Evolutionary conservation across 2,888 invertebrate genomes (phyloP).

Genomic region (Cheilosia pagana): DNA sequence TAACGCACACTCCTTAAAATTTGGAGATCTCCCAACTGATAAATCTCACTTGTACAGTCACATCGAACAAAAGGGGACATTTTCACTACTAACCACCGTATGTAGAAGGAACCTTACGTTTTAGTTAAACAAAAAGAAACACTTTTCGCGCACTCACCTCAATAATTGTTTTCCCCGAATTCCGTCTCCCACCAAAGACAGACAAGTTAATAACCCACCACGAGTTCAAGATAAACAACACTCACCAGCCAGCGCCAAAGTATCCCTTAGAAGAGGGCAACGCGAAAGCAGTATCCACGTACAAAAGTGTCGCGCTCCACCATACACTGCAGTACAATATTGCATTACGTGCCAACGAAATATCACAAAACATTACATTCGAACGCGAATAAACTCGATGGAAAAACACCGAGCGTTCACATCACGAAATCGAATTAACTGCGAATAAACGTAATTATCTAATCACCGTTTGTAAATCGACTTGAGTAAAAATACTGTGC

Average conservation of each 20-base stretch:
- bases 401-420: constrained; percentile 24
- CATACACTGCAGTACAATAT: constrained; percentile 9
- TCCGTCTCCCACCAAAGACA: not conserved
- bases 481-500: constrained; percentile 43
- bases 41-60: too few relatives aligned
- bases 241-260: constrained; percentile 28
- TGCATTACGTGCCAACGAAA: constrained; percentile 33
- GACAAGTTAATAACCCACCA: constrained; percentile 11
- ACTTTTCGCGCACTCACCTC: constrained; percentile 34
- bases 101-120: not conserved
- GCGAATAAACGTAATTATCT: constrained; percentile 71
- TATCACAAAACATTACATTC: constrained; percentile 6
- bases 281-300: constrained; percentile 40
- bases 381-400: constrained; percentile 12
- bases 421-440: constrained; percentile 65
- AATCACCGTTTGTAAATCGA: constrained; percentile 70
- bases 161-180: not conserved
- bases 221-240: constrained; percentile 34
- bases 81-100: not conserved
- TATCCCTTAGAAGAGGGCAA: constrained; percentile 50
- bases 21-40: too few relatives aligned
- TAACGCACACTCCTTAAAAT: not conserved
- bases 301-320: constrained; percentile 37
- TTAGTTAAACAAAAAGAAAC: not conserved
- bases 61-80: too few relatives aligned